Evolutionary conservation across 1,140 invertebrate species (phyloP).

Genomic region (Anagrus nilaparvatae): DNA sequence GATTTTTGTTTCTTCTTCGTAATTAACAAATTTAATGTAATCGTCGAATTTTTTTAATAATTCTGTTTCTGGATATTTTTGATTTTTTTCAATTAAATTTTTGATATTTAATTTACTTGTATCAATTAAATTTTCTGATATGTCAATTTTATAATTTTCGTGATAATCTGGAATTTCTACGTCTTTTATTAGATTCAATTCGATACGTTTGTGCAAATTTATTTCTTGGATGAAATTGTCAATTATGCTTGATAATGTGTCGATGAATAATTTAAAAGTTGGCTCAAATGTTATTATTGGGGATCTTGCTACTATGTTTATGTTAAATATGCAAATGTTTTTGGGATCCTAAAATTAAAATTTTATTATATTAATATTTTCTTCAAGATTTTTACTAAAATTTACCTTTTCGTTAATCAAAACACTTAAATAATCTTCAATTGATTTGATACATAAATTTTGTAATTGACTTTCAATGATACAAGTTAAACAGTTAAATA

Average conservation of each 20-base stretch:
- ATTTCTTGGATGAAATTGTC: conserved; percentile 38
- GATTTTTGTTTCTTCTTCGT: conserved; percentile 55
- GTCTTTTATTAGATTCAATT: conserved; percentile 15
- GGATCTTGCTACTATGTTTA: conserved; percentile 58
- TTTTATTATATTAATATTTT: neutral
- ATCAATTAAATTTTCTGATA: conserved; percentile 53
- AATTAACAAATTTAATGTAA: conserved; percentile 70
- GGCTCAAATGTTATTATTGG: conserved; percentile 69
- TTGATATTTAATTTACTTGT: conserved; percentile 46
- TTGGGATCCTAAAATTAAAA: conserved; percentile 40
- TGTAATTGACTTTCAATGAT: conserved; percentile 82
- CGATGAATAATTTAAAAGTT: conserved; percentile 61
- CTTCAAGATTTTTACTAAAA: conserved; percentile 7
- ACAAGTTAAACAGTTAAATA: conserved; percentile 75
- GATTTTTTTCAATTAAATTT: conserved; percentile 56
- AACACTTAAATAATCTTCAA: conserved; percentile 68
- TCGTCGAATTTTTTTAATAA: conserved; percentile 65
- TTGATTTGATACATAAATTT: conserved; percentile 65
- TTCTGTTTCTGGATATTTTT: conserved; percentile 56
- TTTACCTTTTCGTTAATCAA: conserved; percentile 65
- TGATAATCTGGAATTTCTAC: neutral
- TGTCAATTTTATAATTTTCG: conserved; percentile 36
- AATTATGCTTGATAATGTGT: conserved; percentile 59
- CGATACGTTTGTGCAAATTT: conserved; percentile 1
- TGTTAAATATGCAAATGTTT: conserved; percentile 62